Base-by-base conservation (phyloP, 2,888 invertebrate genomes). In the Mythimna vitellina region DNA sequence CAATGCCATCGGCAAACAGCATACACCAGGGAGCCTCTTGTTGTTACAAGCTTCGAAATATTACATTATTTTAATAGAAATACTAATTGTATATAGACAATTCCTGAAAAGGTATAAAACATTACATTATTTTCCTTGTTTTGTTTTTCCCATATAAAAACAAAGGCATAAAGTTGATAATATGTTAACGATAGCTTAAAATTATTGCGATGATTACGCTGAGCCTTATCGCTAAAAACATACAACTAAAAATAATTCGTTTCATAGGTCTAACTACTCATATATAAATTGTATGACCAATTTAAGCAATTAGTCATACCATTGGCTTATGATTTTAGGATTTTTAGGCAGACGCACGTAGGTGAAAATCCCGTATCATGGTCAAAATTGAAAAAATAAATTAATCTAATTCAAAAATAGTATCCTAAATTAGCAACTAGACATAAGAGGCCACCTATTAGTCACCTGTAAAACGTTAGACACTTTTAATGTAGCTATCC, bases 231-330 rank as follows among this genome's bases (percentile, higher is more conserved):
- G 42, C 32, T 14, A 22, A 32, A 61, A 38, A 66, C 29, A 42
- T 67, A 22, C 22, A 67, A 32, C 22, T 46, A 6, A 32, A 29
- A 29, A 22, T 42, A 17, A 73, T 73, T 61, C 6, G 2, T 51
- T 60, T 29, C 29, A 32, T 57, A 38, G 7, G 6, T 29, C n/a
- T n/a, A 49, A 7, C 42, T 42, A 42, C 14, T 42, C 42, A 1
- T 29, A 1, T 29, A 29, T n/a, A 22, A 29, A n/a, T 57, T 72
- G 7, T 51, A 51, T 38, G 42, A 57, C 17, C 17, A 70, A 35
- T 17, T n/a, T n/a, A n/a, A n/a, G n/a, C n/a, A n/a, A n/a, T n/a
- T n/a, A n/a, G n/a, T n/a, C n/a, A n/a, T n/a, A n/a, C n/a, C n/a
- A n/a, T n/a, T n/a, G 12, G 14, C 35, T 6, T 12, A 22, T 68